A percentile compares a stretch with the other conserved stretches of the same genome.
Conservation (phyloP, 2,113 vertebrate genomes). For the Numida meleagris region DNA sequence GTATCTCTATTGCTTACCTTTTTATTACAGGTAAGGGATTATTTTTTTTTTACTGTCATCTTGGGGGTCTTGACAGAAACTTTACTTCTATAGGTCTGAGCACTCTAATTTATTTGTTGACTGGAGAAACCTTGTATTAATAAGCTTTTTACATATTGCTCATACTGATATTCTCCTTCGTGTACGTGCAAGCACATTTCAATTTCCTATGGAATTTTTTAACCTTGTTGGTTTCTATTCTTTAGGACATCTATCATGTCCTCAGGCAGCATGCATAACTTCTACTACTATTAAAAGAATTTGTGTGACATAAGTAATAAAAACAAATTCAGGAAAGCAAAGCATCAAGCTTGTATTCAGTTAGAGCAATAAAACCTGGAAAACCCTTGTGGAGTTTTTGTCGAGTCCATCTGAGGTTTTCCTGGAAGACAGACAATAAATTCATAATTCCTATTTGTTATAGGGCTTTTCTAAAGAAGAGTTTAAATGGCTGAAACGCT, state of each 20-base stretch:
- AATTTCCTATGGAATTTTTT: background rate
- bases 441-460: background rate
- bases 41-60: conserved; percentile 57
- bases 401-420: background rate
- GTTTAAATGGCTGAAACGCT: background rate
- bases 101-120: conserved; percentile 55
- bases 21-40: conserved; percentile 68
- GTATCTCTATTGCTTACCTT: conserved; percentile 67
- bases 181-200: background rate
- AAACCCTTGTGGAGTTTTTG: background rate
- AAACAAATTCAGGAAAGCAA: background rate
- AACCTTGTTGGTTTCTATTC: background rate
- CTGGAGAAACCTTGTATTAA: conserved; percentile 49
- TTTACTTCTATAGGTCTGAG: conserved; percentile 51
- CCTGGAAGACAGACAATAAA: background rate
- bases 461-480: background rate
- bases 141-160: conserved; percentile 33
- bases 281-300: background rate
- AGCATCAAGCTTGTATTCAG: background rate
- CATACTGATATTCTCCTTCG: background rate
- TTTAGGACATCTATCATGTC: background rate
- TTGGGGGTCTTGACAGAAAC: conserved; percentile 58
- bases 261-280: background rate
- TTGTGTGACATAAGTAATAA: background rate
- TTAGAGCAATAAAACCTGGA: background rate